Evolutionary conservation across 2,797 vertebrate genomes (phyloP).

Genomic region (Eospalax fontanierii): DNA sequence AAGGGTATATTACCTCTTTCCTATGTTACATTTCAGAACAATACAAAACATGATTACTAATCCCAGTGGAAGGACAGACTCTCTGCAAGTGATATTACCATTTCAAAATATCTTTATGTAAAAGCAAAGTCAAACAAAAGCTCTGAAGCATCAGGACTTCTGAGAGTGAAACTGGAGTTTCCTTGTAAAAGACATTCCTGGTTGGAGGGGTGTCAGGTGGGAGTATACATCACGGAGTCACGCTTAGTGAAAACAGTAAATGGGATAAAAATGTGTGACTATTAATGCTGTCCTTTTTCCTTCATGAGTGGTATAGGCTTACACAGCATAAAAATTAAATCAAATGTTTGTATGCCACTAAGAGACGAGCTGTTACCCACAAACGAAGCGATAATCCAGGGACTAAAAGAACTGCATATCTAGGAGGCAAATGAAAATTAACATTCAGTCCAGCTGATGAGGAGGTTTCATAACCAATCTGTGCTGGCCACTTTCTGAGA

Average conservation of each 20-base stretch:
- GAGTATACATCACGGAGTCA: neutral
- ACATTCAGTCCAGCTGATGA: neutral
- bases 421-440: neutral
- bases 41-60: slow-evolving; percentile 72
- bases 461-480: neutral
- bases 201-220: neutral
- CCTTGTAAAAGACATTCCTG: neutral
- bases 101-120: slow-evolving; percentile 80
- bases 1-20: slow-evolving; percentile 70
- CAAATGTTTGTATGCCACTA: slow-evolving; percentile 40
- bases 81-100: slow-evolving; percentile 69
- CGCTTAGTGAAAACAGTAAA: slow-evolving; percentile 64
- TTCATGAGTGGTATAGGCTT: neutral
- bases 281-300: slow-evolving; percentile 52
- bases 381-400: neutral
- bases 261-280: slow-evolving; percentile 51
- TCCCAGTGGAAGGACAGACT: slow-evolving; percentile 54
- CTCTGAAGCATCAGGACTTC: slow-evolving; percentile 68
- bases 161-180: slow-evolving; percentile 58
- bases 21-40: slow-evolving; percentile 74
- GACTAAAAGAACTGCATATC: slow-evolving; percentile 16
- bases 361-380: neutral
- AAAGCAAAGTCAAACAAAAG: slow-evolving; percentile 71
- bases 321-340: slow-evolving; percentile 62
- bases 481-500: slow-evolving; percentile 10